Conservation (phyloP, 2,113 vertebrate genomes). For the Herpetotheres cachinnans region DNA sequence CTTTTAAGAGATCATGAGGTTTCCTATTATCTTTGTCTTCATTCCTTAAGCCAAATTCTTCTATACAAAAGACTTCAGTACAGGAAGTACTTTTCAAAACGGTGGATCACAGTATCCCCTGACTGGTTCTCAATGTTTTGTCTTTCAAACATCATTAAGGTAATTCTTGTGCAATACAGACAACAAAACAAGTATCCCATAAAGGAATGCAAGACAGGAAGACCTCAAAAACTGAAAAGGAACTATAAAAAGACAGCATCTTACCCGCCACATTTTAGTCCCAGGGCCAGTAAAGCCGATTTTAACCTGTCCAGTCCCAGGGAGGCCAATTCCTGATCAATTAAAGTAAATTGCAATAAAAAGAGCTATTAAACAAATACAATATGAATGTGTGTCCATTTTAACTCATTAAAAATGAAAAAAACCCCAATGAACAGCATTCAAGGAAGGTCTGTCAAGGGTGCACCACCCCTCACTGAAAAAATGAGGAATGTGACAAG, state of each 20-base stretch:
- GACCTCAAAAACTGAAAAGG: neutral
- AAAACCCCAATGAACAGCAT: neutral
- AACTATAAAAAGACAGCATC: constrained; percentile 4
- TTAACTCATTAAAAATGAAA: neutral
- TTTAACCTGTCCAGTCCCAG: constrained; percentile 96
- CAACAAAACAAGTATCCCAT: neutral
- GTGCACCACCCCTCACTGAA: neutral
- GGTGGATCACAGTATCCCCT: neutral
- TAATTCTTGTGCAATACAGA: neutral
- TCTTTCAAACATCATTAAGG: neutral
- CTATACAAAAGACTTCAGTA: neutral
- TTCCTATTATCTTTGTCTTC: neutral
- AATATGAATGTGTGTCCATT: neutral
- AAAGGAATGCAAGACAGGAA: neutral
- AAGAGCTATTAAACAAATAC: neutral
- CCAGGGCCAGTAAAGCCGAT: constrained; percentile 94
- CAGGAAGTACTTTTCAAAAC: neutral
- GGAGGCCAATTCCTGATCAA: constrained; percentile 90
- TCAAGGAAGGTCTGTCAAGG: neutral
- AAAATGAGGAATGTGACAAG: neutral
- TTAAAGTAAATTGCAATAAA: neutral
- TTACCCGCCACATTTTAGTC: constrained; percentile 97
- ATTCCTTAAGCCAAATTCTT: neutral
- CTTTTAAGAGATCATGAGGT: neutral
- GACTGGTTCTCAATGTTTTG: neutral